Base-by-base conservation (phyloP, 2,113 vertebrate species). In the Dicrurus megarhynchus region DNA sequence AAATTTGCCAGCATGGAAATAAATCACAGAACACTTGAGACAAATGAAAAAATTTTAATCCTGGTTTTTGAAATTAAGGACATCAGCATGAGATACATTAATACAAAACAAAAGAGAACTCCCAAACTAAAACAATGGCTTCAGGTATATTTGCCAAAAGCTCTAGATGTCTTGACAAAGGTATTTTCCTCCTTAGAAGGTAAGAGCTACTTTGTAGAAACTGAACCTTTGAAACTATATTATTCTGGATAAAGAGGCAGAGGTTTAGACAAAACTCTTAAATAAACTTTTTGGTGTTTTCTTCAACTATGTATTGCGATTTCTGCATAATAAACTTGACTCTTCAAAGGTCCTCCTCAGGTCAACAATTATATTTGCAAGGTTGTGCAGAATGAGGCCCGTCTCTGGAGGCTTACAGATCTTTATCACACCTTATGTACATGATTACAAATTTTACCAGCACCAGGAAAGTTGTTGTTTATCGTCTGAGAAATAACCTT, bases 11-110 rank as follows among this genome's bases (percentile, higher is more conserved):
- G 50, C 46, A 78, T 30, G 65, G 57, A 94, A 93, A 59, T 84
- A 90, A 44, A 91, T 80, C 87, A 67, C 49, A 76, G 87, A 87
- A 84, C 39, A 95, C 33, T 77, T 44, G 50, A 96, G 33, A 95
- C 42, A 89, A 77, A 89, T 81, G 26, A 80, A 93, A 93, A 49
- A 56, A 82, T 3, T 89, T 76, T 82, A 84, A 64, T 91, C 64
- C 22, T 63, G 23, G 3, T 79, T 80, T 93, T 87, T 84, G 44
- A 74, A 94, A 93, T 76, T 69, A 83, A 91, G 77, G 49, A 63
- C 78, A 77, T 65, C 42, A 52, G 33, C 52, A 60, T 49, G 27
- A 28, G 9, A 74, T 27, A 15, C 35, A 46, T 61, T 81, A n/a
- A 59, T 19, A 64, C 19, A n/a, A 83, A 80, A 84, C 44, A 93